Evolutionary conservation across 1,140 invertebrate species (phyloP).

Genomic region (Lepidurus arcticus): DNA sequence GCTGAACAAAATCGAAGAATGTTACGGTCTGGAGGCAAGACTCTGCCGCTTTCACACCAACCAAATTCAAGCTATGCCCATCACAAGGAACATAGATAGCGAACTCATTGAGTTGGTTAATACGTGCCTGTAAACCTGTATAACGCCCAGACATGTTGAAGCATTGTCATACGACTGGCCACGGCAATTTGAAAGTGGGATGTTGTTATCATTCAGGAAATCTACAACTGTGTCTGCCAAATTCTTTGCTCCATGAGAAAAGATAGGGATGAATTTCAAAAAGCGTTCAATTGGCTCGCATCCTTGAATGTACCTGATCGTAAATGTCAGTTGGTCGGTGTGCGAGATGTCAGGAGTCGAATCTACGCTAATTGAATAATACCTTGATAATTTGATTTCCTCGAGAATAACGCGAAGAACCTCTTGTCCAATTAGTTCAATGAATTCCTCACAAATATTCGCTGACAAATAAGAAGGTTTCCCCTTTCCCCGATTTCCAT

Average conservation of each 20-base stretch:
- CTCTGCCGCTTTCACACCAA: too few species aligned
- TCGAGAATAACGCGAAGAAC: slow-evolving; percentile 39
- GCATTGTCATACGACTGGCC: slow-evolving; percentile 40
- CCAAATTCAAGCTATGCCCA: too few species aligned
- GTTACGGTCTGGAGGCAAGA: slow-evolving; percentile 31
- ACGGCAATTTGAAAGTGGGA: slow-evolving; percentile 34
- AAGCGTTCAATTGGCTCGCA: slow-evolving; percentile 26
- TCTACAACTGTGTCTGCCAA: slow-evolving; percentile 27
- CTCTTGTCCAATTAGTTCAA: slow-evolving; percentile 40
- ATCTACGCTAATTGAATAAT: slow-evolving; percentile 45
- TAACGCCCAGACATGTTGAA: slow-evolving; percentile 38
- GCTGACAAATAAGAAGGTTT: slow-evolving; percentile 41
- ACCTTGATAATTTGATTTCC: slow-evolving; percentile 42
- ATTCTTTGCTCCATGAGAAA: slow-evolving; percentile 26
- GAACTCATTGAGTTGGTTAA: too few species aligned
- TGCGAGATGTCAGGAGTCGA: slow-evolving; percentile 39
- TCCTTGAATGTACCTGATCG: slow-evolving; percentile 32
- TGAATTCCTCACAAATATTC: slow-evolving; percentile 43
- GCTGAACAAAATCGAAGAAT: too few species aligned
- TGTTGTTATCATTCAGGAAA: slow-evolving; percentile 29
- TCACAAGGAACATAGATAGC: too few species aligned
- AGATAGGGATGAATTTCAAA: slow-evolving; percentile 24
- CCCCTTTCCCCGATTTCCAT: slow-evolving; percentile 36
- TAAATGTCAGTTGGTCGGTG: slow-evolving; percentile 41
- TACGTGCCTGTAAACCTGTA: too few species aligned